Percentiles rank a stretch among this genome's conserved stretches.
Evolutionary conservation across 2,888 invertebrate genomes (phyloP).

Genomic region (Melieria crassipennis): DNA sequence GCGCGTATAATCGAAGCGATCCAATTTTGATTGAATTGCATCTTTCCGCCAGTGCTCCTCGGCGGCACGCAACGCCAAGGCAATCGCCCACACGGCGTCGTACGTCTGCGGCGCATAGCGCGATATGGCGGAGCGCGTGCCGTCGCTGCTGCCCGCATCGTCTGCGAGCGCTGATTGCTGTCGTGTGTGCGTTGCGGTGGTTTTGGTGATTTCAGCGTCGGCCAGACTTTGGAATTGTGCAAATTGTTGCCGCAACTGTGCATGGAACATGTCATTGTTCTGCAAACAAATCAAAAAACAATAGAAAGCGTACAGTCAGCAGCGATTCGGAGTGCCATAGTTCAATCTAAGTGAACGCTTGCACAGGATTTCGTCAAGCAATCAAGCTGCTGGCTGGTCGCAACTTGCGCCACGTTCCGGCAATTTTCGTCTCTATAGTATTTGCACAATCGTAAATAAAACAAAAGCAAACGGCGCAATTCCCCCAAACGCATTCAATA

Average conservation of each 20-base stretch:
- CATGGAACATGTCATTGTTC: slow-evolving; percentile 65
- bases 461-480: too few species aligned
- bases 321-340: too few species aligned
- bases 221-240: slow-evolving; percentile 51
- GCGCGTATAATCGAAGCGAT: slow-evolving; percentile 78
- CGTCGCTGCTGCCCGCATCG: slow-evolving; percentile 18
- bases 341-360: too few species aligned
- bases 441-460: too few species aligned
- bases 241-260: slow-evolving; percentile 59
- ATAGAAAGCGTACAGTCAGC: too few species aligned
- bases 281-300: slow-evolving; percentile 35
- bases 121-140: slow-evolving; percentile 65
- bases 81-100: slow-evolving; percentile 92
- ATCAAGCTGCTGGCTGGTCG: too few species aligned
- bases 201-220: slow-evolving; percentile 8
- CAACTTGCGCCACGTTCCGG: too few species aligned
- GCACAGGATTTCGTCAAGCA: too few species aligned
- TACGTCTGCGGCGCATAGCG: slow-evolving; percentile 83
- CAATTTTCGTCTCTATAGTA: too few species aligned
- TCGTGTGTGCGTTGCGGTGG: slow-evolving; percentile 13
- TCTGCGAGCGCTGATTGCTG: too few species aligned
- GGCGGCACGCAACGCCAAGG: slow-evolving; percentile 76
- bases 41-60: slow-evolving; percentile 70
- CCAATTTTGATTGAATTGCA: slow-evolving; percentile 65
- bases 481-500: too few species aligned